These are phyloP conservation scores for Cyanistes caeruleus DNA, from an alignment of 2,113 vertebrate genomes.

Conservation along the genomic window DNA sequence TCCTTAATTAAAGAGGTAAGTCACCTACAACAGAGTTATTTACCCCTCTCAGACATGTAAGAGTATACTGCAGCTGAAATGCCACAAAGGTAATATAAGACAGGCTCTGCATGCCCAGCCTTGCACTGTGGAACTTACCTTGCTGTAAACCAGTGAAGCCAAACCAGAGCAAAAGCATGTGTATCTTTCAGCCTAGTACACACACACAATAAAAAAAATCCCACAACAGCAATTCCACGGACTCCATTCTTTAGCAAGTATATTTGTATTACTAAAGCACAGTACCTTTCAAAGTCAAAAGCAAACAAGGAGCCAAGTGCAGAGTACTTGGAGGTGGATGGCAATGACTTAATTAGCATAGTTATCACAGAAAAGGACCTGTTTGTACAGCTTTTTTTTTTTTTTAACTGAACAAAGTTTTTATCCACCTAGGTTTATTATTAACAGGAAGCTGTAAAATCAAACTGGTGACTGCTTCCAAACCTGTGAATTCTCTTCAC, in stretches of 20 bases:
- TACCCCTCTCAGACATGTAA: not conserved
- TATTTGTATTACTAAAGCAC: not conserved
- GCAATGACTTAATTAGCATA: not conserved
- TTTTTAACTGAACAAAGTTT: not conserved
- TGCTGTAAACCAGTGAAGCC: not conserved
- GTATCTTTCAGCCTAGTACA: not conserved
- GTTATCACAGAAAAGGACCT: not conserved
- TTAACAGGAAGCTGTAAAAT: not conserved
- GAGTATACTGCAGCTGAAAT: not conserved
- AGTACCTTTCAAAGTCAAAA: constrained; percentile 10
- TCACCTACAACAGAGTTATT: not conserved
- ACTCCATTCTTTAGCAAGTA: not conserved
- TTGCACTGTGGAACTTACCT: not conserved
- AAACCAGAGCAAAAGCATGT: not conserved
- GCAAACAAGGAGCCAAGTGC: not conserved
- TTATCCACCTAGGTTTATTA: not conserved
- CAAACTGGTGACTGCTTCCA: not conserved
- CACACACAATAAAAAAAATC: not conserved
- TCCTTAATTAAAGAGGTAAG: constrained; percentile 89
- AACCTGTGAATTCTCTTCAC: not conserved
- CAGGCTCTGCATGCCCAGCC: not conserved
- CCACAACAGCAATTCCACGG: not conserved
- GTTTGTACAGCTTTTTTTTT: not conserved
- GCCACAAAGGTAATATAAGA: not conserved
- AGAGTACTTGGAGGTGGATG: not conserved